Evolutionary conservation across 2,113 vertebrate genomes (phyloP), one percentile per base, ranked within the genome.

Genomic region (Phylloscopus whistleri): DNA sequence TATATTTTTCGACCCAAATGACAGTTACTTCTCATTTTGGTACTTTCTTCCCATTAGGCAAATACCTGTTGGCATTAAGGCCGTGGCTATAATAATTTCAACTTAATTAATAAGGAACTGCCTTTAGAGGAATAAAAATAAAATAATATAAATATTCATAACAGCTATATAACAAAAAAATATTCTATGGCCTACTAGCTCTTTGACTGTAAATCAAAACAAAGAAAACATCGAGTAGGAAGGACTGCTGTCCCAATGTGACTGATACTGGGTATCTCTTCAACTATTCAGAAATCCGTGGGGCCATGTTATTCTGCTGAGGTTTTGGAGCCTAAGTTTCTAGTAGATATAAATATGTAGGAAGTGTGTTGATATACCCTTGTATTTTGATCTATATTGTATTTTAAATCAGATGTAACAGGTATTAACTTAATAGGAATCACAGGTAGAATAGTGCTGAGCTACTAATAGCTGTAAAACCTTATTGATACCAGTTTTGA

Each of bases 391-490:
- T 95, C 87, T 92, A 88, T 94, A 84, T 90, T 90, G 96, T 97
- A 90, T 96, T 96, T 97, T 94, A 96, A 95, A 96, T 91, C 86
- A 91, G 85, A 87, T 84, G 63, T 91, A 96, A 90, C 93, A 95
- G 94, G 86, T 96, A 85, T 97, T 95, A 88, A 96, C 94, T 90
- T 63, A 94, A 94, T 95, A 98, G 97, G 97, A 98, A 96, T 97
- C 20, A 20, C 79, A 91, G 75, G 67, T 94, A 96, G 91, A 87
- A 51, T 96, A 92, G 96, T 93, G 73, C 85, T 96, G 94, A 91
- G 86, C 97, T 96, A 96, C 96, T 97, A 95, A 95, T 96, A 95
- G 96, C 97, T 97, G 94, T 98, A 96, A 94, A 96, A 94, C 93
- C 93, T 97, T 97, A 87, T 89, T 90, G 96, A 83, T 96, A 95